These are phyloP conservation scores for Corythornis madagascariensis DNA, from an alignment of 2,113 vertebrate species.

Conservation along the genomic window DNA sequence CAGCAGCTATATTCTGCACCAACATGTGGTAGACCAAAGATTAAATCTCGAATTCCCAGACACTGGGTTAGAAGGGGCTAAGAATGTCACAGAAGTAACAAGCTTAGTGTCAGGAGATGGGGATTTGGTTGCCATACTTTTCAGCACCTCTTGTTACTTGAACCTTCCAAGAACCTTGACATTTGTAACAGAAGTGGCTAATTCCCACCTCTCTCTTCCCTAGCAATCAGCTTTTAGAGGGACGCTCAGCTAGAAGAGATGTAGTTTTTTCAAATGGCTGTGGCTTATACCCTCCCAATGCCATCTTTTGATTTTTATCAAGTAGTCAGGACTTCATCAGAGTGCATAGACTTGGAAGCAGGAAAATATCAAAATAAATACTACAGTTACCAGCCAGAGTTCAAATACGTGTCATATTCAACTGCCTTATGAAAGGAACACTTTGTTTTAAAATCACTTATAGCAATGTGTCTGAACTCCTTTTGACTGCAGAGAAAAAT, in stretches of 20 bases:
- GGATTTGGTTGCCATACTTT: slow-evolving; percentile 53
- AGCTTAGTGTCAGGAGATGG: slow-evolving; percentile 27
- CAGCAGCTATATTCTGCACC: slow-evolving; percentile 65
- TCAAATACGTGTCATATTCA: not conserved
- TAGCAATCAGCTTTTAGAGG: not conserved
- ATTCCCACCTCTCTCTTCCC: not conserved
- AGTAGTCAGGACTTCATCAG: not conserved
- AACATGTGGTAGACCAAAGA: slow-evolving; percentile 63
- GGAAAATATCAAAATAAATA: slow-evolving; percentile 8
- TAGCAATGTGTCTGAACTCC: not conserved
- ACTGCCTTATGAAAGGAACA: not conserved
- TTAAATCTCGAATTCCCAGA: slow-evolving; percentile 76
- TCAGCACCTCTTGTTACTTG: slow-evolving; percentile 53
- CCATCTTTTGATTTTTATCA: not conserved
- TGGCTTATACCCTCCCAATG: not conserved
- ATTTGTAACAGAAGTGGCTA: slow-evolving; percentile 7
- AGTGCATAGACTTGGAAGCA: not conserved
- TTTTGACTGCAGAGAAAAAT: not conserved
- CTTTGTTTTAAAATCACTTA: not conserved
- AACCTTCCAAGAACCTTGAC: slow-evolving; percentile 16
- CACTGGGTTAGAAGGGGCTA: slow-evolving; percentile 65
- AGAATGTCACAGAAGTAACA: slow-evolving; percentile 61
- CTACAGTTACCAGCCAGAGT: not conserved
- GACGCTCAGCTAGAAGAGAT: not conserved
- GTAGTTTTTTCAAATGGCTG: not conserved